Evolutionary conservation across 2,113 vertebrate genomes (phyloP), one percentile per base, ranked within the genome.

Genomic region (Megaceryle torquata): DNA sequence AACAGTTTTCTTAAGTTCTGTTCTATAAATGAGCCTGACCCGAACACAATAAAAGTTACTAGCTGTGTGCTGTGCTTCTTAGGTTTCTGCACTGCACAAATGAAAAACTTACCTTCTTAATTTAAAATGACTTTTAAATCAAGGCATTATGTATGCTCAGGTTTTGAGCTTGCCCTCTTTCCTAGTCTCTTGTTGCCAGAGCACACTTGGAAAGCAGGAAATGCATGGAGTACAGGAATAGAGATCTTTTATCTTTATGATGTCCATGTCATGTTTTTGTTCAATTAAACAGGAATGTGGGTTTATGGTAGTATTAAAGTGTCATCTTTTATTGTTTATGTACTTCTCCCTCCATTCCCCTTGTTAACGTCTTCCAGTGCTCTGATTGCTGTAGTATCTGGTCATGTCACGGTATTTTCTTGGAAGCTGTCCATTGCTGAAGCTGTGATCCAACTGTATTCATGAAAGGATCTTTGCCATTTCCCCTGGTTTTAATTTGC

Each of bases 391-490:
- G 0, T 31, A 50, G 68, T 68, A 6, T 70, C 56, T 90, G 85
- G 37, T 86, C 68, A 21, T 51, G 13, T 6, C 56, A 29, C 48
- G 28, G 53, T 39, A 14, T 86, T 93, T 74, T 77, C 82, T 71
- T 91, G 86, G 89, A 91, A 90, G 46, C 72, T 86, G 29, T 86
- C 88, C 51, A 25, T 43, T 67, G 71, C 93, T 88, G 75, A 41
- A 86, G 75, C 71, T 60, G 1, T 28, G 26, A 64, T 88, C 51
- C 76, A 71, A 1, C 76, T 75, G 85, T 79, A 35, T 48, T 88
- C 51, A 6, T 51, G 56, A 44, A 81, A 53, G 69, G 48, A 90
- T 78, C 72, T 86, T 53, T 77, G 82, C 71, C 44, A 31, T 83
- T 86, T 63, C 43, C 60, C 35, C 11, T 80, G 51, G 17, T 71